A percentile compares a stretch with the other conserved stretches of the same genome.
These are phyloP conservation scores for Sardinella longiceps DNA, from an alignment of 2,797 vertebrate genomes.

Conservation along the genomic window DNA sequence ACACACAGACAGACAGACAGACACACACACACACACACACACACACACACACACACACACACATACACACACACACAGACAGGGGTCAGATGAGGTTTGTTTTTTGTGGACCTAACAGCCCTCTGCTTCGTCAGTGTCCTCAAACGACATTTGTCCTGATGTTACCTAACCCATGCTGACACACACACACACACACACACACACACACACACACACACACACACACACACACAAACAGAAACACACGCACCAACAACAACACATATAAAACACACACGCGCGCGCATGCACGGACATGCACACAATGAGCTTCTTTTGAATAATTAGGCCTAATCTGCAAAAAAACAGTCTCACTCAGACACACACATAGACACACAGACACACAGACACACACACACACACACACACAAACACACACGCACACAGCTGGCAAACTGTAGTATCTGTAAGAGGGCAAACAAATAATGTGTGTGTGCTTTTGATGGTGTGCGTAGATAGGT, in stretches of 20 bases:
- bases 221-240: neutral
- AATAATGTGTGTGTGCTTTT: too few species aligned
- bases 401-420: neutral
- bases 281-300: neutral
- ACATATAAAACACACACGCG: conserved; percentile 25
- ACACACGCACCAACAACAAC: too few species aligned
- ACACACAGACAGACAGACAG: neutral
- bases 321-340: neutral
- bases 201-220: neutral
- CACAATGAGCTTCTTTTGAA: neutral
- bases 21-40: conserved; percentile 28
- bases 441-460: too few species aligned
- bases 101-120: conserved; percentile 26
- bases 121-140: conserved; percentile 11
- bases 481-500: neutral
- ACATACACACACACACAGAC: neutral
- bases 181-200: conserved; percentile 42
- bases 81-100: conserved; percentile 43
- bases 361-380: conserved; percentile 23
- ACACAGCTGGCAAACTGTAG: too few species aligned
- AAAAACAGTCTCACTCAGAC: neutral
- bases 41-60: conserved; percentile 11
- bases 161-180: conserved; percentile 47
- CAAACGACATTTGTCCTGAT: conserved; percentile 46
- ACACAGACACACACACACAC: neutral